Percentiles rank a stretch among this genome's conserved stretches.
Conservation (phyloP, 2,113 vertebrate genomes). For the Epinephelus lanceolatus region DNA sequence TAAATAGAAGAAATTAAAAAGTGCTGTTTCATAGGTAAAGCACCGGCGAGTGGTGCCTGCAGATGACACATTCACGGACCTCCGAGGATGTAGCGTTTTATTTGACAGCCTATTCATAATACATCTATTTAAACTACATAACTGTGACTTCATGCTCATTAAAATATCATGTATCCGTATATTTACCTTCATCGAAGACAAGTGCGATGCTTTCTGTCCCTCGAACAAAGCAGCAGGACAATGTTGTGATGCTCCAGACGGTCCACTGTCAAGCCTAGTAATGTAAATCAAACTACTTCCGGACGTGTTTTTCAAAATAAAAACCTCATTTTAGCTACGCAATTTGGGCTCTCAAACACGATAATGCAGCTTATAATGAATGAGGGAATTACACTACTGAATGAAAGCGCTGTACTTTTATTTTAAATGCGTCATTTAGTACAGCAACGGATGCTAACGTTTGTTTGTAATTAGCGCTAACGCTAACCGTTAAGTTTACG, state of each 20-base stretch:
- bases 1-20: background rate
- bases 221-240: slow-evolving; percentile 63
- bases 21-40: background rate
- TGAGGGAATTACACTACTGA: fast-evolving
- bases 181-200: slow-evolving; percentile 77
- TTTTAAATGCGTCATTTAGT: background rate
- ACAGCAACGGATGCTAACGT: fast-evolving
- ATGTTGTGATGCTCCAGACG: slow-evolving; percentile 73
- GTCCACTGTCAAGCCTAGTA: background rate
- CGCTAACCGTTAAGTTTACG: background rate
- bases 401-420: background rate
- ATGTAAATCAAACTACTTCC: slow-evolving; percentile 23
- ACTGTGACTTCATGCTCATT: fast-evolving
- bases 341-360: background rate
- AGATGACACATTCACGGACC: slow-evolving; percentile 22
- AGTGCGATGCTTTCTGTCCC: slow-evolving; percentile 39
- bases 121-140: fast-evolving
- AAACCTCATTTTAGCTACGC: fast-evolving
- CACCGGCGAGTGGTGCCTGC: background rate
- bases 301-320: slow-evolving; percentile 49
- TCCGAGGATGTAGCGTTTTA: background rate
- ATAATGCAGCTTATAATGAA: fast-evolving
- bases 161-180: background rate
- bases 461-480: background rate
- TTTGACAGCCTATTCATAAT: slow-evolving; percentile 15